Base-by-base conservation (phyloP, 2,113 vertebrate genomes). In the Tor tambroides region DNA sequence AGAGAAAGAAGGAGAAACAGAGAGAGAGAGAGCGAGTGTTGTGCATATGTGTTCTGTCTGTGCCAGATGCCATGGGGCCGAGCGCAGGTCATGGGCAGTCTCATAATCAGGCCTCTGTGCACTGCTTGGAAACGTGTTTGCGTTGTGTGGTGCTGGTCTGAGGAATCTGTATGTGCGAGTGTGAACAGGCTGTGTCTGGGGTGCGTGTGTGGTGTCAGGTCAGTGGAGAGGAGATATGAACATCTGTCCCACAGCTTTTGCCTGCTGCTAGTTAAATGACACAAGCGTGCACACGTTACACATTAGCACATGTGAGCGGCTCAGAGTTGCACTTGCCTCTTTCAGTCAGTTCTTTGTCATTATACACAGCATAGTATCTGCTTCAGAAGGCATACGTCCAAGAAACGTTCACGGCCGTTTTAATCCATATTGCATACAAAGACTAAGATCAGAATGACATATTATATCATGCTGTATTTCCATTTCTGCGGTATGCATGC, bases 171-270 rank as follows among this genome's bases (percentile, higher is more conserved):
- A 21, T 54, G 76, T 79, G 49, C 5, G 75, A 21, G 51, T n/a
- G 77, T 12, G 76, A 41, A 51, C 9, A 83, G 28, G 10, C 61
- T 15, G 21, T 38, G 38, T 63, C 21, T 28, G 19, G 46, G n/a
- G 35, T 82, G 49, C 69, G 79, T 89, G 74, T 83, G 54, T 10
- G 43, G 81, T 87, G 75, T 72, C 49, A 84, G 86, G 86, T 82
- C 83, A 85, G 61, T 41, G 59, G 30, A 75, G 79, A 72, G 80
- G 41, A 30, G 74, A 87, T 85, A 32, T 63, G 74, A 87, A 89
- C 89, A 89, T 89, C 89, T 89, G 86, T 87, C 67, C 71, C 54
- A 86, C 86, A 83, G 86, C 49, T 75, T 87, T 67, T 41, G 63
- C 77, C 69, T 84, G 41, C 30, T 69, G 67, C 19, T 87, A 28